phyloP scores from a whole-genome alignment of 2,113 vertebrate species.

The Perca schrenkii region DNA sequence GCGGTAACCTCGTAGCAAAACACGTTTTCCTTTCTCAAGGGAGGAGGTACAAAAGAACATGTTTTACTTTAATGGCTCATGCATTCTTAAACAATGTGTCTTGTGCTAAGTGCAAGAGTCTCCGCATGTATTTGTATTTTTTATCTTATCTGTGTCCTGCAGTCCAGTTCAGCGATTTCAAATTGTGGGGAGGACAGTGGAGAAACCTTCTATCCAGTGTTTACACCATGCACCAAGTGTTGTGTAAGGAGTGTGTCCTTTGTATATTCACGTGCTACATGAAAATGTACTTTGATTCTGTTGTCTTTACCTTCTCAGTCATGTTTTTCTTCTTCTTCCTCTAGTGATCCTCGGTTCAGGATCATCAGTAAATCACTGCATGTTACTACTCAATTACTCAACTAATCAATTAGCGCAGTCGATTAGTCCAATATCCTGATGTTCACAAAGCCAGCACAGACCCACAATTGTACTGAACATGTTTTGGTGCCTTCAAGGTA shows the following conservation, averaged over 20 bases:
- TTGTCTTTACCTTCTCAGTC: neutral
- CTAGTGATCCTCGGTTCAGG: neutral
- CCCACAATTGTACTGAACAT: too few species aligned
- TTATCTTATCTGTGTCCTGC: slow-evolving; percentile 41
- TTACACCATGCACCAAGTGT: neutral
- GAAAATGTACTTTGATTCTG: neutral
- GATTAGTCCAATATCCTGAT: neutral
- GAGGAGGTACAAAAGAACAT: slow-evolving; percentile 45
- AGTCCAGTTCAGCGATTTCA: slow-evolving; percentile 30
- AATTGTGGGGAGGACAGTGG: neutral
- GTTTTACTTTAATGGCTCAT: slow-evolving; percentile 71
- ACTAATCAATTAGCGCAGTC: slow-evolving; percentile 16
- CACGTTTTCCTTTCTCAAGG: slow-evolving; percentile 20
- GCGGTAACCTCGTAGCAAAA: slow-evolving; percentile 43
- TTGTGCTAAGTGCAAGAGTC: slow-evolving; percentile 29
- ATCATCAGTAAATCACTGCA: slow-evolving; percentile 24
- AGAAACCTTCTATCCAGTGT: slow-evolving; percentile 4
- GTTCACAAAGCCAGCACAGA: neutral
- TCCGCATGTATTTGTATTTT: slow-evolving; percentile 1
- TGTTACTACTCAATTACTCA: neutral
- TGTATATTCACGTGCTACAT: slow-evolving; percentile 1
- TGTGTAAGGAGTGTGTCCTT: slow-evolving; percentile 3
- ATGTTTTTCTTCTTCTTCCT: neutral
- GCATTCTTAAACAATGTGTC: slow-evolving; percentile 68
- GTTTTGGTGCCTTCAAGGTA: too few species aligned